Evolutionary conservation across 30 jellyfish, hydroid and myxozoan species (phyloP), one percentile per base, ranked within the genome.

Genomic region (Hydractinia echinata): DNA sequence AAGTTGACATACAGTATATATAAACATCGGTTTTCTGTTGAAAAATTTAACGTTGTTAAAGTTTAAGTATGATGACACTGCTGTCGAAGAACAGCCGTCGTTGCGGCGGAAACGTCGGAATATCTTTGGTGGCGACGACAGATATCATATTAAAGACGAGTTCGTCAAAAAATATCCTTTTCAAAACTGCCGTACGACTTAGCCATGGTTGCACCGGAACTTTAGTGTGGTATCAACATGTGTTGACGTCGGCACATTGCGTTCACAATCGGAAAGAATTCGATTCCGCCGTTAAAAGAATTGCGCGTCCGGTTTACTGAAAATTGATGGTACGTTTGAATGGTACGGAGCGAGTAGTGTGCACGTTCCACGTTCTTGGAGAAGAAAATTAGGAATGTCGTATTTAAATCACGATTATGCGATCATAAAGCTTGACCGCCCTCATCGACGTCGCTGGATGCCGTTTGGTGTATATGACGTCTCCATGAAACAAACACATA

Each of bases 171-270:
- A 20, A 54, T 86, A 81, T 66, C 97, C 97, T 19, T 91, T 91
- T 79, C 55, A 90, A 53, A n/a, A 77, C 97, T 4, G 88, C 82
- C 21, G 96, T 91, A 39, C 79, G 92, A 5, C 84, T 91, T 16
- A 88, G 83, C 4, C 56, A 72, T n/a, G 96, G 95, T 11, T 91
- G 97, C 84, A 71, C 97, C 7, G 97, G 97, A 16, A 91, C 97
- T 9, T 53, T 91, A 53, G 85, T 91, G 58, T 91, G 97, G 97
- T 58, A 91, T 76, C 94, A 81, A 58, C 96, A 91, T 64, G 96
- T 91, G 39, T 72, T 91, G 53, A 91, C 97, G 4, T 53, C 97
- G 6, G 97, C 97, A 7, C 97, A 91, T 52, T 91, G 97, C 76
- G 80, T 91, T 7, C 97, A 91, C 84, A 86, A 91, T 51, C 95